Evolutionary conservation across 2,888 invertebrate genomes (phyloP).

Genomic region (Leucozona laternaria): DNA sequence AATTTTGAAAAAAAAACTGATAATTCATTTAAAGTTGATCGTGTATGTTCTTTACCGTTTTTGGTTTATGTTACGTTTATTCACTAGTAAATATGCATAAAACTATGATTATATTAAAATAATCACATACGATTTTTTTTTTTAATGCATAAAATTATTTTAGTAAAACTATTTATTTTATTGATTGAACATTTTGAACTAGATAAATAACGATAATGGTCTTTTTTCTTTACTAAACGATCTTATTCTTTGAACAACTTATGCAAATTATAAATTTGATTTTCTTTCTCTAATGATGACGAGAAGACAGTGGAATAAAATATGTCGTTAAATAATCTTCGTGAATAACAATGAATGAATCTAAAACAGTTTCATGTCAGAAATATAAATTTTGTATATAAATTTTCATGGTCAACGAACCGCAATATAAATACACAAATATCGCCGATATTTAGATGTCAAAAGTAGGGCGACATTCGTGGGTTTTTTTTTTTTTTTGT

Average conservation of each 20-base stretch:
- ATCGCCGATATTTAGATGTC: neutral
- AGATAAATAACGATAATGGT: neutral
- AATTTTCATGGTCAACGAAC: constrained; percentile 31
- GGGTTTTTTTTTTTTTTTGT: neutral
- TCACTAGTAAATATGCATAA: too few relatives aligned
- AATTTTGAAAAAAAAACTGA: too few relatives aligned
- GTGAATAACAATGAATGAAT: constrained; percentile 7
- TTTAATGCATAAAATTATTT: neutral
- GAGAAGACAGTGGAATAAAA: constrained; percentile 9
- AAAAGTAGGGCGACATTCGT: constrained; percentile 9
- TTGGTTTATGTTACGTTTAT: too few relatives aligned
- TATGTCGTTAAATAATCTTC: neutral
- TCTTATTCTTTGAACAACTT: neutral
- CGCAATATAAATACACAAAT: neutral
- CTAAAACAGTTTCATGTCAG: neutral
- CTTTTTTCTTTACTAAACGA: neutral
- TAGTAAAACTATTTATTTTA: neutral
- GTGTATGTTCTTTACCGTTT: too few relatives aligned
- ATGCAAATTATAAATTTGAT: constrained; percentile 2
- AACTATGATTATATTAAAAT: neutral
- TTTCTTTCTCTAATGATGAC: neutral
- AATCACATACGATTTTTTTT: neutral
- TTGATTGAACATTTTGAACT: neutral
- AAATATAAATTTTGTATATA: neutral
- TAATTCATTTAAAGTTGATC: too few relatives aligned